These are phyloP conservation scores for Ageneiosus marmoratus DNA, from an alignment of 2,113 vertebrate species.

Conservation along the genomic window DNA sequence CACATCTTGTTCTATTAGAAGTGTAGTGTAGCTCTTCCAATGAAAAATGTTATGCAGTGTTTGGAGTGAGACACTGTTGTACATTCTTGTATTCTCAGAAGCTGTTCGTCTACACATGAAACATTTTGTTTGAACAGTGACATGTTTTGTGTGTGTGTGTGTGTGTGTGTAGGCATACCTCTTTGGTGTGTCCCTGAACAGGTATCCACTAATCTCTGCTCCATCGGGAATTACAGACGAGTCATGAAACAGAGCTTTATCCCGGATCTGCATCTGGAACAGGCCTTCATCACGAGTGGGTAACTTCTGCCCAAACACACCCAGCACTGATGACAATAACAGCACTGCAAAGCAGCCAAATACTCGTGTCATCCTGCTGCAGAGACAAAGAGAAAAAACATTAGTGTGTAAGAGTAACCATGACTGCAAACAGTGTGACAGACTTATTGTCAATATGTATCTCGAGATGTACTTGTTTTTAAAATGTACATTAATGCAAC, in stretches of 20 bases:
- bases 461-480: background rate
- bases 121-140: background rate
- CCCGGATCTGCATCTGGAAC: constrained; percentile 96
- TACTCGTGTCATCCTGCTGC: constrained; percentile 81
- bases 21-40: background rate
- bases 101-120: too few relatives aligned
- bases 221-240: constrained; percentile 92
- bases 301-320: constrained; percentile 83
- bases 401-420: background rate
- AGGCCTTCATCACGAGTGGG: constrained; percentile 95
- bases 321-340: constrained; percentile 72
- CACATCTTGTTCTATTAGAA: background rate
- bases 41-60: background rate
- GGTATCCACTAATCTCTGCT: constrained; percentile 92
- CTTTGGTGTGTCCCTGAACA: constrained; percentile 95
- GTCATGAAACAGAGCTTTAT: constrained; percentile 90
- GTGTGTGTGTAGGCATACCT: constrained; percentile 72
- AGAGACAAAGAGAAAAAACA: constrained; percentile 11
- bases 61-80: background rate
- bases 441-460: background rate
- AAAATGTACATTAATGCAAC: background rate
- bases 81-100: background rate
- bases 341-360: constrained; percentile 67
- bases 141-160: background rate
- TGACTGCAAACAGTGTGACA: background rate